Evolutionary conservation across 2,888 invertebrate species (phyloP), one percentile per base, ranked within the genome.

Genomic region (Lasius platythorax): DNA sequence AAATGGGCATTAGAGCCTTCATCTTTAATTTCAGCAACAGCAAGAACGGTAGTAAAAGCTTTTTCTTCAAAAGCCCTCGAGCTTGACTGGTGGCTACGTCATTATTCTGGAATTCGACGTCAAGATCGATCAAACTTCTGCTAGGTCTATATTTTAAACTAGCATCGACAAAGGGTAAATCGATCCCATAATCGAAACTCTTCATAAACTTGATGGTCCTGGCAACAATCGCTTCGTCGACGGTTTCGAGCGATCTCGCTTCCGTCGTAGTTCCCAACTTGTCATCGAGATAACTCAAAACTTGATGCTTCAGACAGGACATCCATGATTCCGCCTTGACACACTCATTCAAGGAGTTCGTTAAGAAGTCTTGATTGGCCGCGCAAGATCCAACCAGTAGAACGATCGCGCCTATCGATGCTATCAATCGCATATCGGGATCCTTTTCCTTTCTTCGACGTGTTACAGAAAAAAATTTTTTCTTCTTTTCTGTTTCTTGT

Each of bases 1-100:
- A 96, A 92, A 98, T 97, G 56, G 98, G 98, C 97, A 97, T 97
- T 87, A 98, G 95, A 37, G 97, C 97, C 95, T 98, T 98, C 96
- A 98, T 96, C 95, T 98, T 98, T 93, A 98, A 95, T 95, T 98
- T 98, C 92, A 98, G 95, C 74, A 98, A 96, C 90, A 98, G 95
- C 90, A 98, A 95, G 87, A 98, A 96, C 23, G 98, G 98, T 93
- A 98, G 95, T 87, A 98, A 96, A 70, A 98, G 96, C 95, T 98
- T 98, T 96, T 98, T 98, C 96, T 98, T 98, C 92, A 98, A 96
- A 83, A 96, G 93, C 92, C 97, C 97, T 88, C 98, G 97, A 92
- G 97, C 98, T 74, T 95, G 93, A 30, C 85, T 91, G 3, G 94
- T 94, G 0, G 93, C 93, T 1, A 92, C 90, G 30, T 93, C 91